phyloP scores from a whole-genome alignment of 1,140 invertebrate genomes.

The Drosophila rhopaloa region DNA sequence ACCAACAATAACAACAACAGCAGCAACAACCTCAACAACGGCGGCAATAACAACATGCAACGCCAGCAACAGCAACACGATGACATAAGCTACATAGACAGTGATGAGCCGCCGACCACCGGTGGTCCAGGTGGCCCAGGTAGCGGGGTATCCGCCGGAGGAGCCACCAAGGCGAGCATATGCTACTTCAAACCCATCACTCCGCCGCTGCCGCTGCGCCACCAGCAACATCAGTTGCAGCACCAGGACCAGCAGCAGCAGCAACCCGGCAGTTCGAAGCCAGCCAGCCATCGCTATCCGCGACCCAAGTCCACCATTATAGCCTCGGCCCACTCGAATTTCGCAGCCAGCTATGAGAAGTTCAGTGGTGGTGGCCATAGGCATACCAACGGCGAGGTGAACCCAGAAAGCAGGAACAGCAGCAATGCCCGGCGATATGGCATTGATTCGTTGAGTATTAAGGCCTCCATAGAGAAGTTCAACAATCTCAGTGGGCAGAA shows the following conservation, averaged over 20 bases:
- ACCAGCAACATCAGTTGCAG: slow-evolving; percentile 27
- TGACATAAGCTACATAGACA: slow-evolving; percentile 83
- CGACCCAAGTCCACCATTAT: slow-evolving; percentile 80
- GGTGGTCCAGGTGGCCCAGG: background rate
- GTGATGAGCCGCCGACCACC: slow-evolving; percentile 68
- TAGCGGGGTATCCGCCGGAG: background rate
- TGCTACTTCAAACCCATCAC: slow-evolving; percentile 71
- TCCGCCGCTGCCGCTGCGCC: slow-evolving; percentile 50
- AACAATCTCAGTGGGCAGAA: slow-evolving; percentile 78
- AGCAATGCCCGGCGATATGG: slow-evolving; percentile 57
- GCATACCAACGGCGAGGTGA: slow-evolving; percentile 59
- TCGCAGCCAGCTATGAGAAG: slow-evolving; percentile 68
- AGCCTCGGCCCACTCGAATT: slow-evolving; percentile 64
- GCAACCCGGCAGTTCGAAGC: slow-evolving; percentile 1
- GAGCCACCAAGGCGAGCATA: slow-evolving; percentile 31
- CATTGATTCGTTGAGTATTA: slow-evolving; percentile 78
- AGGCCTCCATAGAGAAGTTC: slow-evolving; percentile 82
- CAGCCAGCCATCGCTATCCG: slow-evolving; percentile 29
- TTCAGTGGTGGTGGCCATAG: slow-evolving; percentile 66
- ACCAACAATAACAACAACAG: slow-evolving; percentile 13
- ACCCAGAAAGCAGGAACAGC: slow-evolving; percentile 2
- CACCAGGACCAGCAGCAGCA: slow-evolving; percentile 20
- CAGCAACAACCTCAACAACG: slow-evolving; percentile 19
- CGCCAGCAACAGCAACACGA: slow-evolving; percentile 69
- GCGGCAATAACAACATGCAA: slow-evolving; percentile 60